Percentiles rank a stretch among this genome's conserved stretches.
Evolutionary conservation across 1,140 invertebrate species (phyloP).

Genomic region (Danaus plexippus): DNA sequence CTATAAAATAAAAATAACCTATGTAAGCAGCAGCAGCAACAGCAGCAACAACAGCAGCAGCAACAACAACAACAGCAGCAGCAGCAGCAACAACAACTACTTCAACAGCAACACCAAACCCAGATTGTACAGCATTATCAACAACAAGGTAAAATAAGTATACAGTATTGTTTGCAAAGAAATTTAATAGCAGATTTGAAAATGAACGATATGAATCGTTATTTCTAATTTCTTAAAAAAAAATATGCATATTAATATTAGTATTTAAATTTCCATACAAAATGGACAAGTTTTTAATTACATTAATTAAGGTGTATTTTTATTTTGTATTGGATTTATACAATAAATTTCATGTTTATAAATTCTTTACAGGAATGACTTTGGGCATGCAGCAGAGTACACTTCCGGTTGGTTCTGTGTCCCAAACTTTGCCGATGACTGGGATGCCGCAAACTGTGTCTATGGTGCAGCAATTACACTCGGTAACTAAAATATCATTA

Average conservation of each 20-base stretch:
- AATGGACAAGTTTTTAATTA: no score
- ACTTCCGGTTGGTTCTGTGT: constrained; percentile 54
- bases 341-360: no score
- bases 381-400: constrained; percentile 55
- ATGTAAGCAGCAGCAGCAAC: no score
- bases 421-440: constrained; percentile 54
- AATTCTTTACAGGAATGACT: constrained; percentile 41
- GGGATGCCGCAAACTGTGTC: constrained; percentile 61
- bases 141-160: constrained; percentile 39
- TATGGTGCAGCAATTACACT: constrained; percentile 67
- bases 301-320: no score
- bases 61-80: constrained; percentile 44
- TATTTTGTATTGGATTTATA: no score
- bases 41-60: constrained; percentile 18
- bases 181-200: background rate
- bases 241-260: constrained; percentile 7
- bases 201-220: no score
- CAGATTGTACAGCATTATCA: constrained; percentile 57
- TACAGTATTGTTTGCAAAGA: background rate
- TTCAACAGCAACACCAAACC: constrained; percentile 49
- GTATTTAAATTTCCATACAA: no score
- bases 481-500: constrained; percentile 41
- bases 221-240: background rate
- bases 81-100: constrained; percentile 44
- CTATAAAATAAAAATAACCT: background rate